Evolutionary conservation across 2,888 invertebrate species (phyloP).

Genomic region (Thereva unica): DNA sequence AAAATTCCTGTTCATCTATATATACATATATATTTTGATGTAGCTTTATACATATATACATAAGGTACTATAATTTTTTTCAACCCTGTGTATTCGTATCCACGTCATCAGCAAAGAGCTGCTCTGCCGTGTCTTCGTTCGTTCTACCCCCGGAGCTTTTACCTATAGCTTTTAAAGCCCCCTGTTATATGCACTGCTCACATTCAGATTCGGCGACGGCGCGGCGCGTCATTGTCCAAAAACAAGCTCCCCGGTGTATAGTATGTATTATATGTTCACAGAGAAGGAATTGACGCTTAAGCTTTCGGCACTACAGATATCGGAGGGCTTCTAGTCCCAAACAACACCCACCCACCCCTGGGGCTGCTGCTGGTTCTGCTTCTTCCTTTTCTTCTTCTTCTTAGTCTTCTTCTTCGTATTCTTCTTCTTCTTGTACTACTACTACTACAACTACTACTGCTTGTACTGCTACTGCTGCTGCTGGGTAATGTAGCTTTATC

Average conservation of each 20-base stretch:
- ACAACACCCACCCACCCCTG: too few relatives aligned
- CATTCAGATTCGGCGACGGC: slow-evolving; percentile 29
- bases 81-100: slow-evolving; percentile 17
- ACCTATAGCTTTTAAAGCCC: background rate
- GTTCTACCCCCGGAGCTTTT: slow-evolving; percentile 2
- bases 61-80: background rate
- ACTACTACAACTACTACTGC: too few relatives aligned
- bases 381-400: too few relatives aligned
- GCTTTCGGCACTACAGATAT: too few relatives aligned
- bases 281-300: too few relatives aligned
- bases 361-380: too few relatives aligned
- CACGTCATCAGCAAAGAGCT: slow-evolving; percentile 22
- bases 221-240: slow-evolving; percentile 15
- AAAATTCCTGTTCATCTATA: background rate
- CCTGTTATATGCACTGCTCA: background rate
- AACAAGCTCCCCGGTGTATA: background rate
- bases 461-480: too few relatives aligned
- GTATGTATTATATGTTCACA: too few relatives aligned
- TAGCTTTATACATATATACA: background rate
- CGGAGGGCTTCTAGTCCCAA: too few relatives aligned
- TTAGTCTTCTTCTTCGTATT: too few relatives aligned
- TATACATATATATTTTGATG: background rate
- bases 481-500: too few relatives aligned
- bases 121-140: slow-evolving; percentile 5
- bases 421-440: too few relatives aligned